These are phyloP conservation scores for Nomada fabriciana DNA, from an alignment of 2,888 invertebrate species.

Conservation along the genomic window DNA sequence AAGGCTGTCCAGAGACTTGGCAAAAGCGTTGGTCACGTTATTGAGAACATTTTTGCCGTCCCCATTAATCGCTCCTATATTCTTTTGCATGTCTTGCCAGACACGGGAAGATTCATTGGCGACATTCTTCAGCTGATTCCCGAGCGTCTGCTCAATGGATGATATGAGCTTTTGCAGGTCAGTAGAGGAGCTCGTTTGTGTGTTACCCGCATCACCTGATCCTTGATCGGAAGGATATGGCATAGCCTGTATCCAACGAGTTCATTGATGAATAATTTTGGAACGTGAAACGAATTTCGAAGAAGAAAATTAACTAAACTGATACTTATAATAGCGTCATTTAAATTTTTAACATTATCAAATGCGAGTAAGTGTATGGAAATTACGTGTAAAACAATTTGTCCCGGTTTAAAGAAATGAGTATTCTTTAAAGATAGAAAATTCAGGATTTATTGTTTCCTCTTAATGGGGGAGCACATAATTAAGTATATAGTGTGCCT, in stretches of 20 bases:
- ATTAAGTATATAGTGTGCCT: background rate
- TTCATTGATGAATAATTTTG: background rate
- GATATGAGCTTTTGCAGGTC: background rate
- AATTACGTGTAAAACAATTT: too few relatives aligned
- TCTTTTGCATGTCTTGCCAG: background rate
- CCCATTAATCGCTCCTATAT: background rate
- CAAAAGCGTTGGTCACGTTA: background rate
- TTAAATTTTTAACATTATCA: background rate
- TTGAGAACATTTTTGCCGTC: background rate
- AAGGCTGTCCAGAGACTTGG: background rate
- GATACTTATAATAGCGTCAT: background rate
- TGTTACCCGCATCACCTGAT: background rate
- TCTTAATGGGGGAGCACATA: too few relatives aligned
- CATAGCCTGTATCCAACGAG: conserved; percentile 26
- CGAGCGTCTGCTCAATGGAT: background rate
- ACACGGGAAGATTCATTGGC: background rate
- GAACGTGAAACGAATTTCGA: background rate
- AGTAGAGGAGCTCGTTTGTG: too few relatives aligned
- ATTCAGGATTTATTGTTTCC: background rate
- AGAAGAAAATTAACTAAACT: background rate
- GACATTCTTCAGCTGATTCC: background rate
- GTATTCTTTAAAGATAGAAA: background rate
- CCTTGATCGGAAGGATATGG: background rate
- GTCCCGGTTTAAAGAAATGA: too few relatives aligned
- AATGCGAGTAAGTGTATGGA: too few relatives aligned